These are phyloP conservation scores for Lepidochrysops patricia DNA, from an alignment of 2,888 invertebrate species.

Conservation along the genomic window DNA sequence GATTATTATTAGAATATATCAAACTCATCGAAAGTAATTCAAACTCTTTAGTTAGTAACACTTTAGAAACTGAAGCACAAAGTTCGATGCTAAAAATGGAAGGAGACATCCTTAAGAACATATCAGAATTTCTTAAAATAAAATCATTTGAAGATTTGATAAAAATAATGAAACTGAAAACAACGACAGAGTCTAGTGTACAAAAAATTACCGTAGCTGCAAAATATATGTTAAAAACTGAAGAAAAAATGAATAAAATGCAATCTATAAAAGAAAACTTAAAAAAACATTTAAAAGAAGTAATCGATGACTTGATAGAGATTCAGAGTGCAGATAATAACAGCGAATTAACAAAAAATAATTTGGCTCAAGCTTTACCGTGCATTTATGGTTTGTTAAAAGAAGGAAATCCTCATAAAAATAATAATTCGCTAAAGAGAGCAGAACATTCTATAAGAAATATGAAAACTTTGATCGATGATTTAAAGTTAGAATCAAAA, in stretches of 20 bases:
- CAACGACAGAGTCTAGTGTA: conserved; percentile 18
- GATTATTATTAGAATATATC: conserved; percentile 51
- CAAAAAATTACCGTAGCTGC: conserved; percentile 13
- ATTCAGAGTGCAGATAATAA: conserved; percentile 42
- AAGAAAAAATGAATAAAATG: conserved; percentile 24
- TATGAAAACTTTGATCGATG: conserved; percentile 39
- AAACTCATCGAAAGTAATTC: conserved; percentile 44
- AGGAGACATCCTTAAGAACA: conserved; percentile 49
- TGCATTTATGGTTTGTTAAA: conserved; percentile 53
- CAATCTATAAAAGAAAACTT: conserved; percentile 44
- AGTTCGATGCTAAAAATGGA: conserved; percentile 33
- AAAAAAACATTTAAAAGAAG: conserved; percentile 50
- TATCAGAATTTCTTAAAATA: conserved; percentile 57
- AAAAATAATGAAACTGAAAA: conserved; percentile 34
- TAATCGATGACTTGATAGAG: conserved; percentile 51
- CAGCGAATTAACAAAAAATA: conserved; percentile 31
- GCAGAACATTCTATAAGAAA: conserved; percentile 28
- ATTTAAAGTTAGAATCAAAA: conserved; percentile 40
- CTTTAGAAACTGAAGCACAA: conserved; percentile 23
- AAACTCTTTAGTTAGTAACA: conserved; percentile 36
- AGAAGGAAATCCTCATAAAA: conserved; percentile 14
- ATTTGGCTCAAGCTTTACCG: conserved; percentile 47
- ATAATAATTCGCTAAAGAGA: conserved; percentile 4
- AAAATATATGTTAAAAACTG: neutral
- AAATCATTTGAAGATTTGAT: conserved; percentile 53